A percentile compares a stretch with the other conserved stretches of the same genome.
These are phyloP conservation scores for Magallana ariakensis DNA, from an alignment of 1,140 invertebrate genomes.

Conservation along the genomic window DNA sequence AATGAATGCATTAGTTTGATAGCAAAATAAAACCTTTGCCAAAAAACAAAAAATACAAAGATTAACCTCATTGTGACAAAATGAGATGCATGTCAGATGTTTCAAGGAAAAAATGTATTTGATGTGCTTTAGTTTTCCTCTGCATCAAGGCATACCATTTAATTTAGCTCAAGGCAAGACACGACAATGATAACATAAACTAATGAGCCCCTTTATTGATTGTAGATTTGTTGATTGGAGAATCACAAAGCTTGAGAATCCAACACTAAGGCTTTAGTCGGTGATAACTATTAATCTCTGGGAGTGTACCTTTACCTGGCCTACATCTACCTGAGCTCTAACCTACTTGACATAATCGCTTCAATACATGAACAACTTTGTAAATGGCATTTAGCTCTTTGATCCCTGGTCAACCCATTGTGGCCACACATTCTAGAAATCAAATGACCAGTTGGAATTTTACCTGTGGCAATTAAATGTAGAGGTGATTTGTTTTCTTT, in stretches of 20 bases:
- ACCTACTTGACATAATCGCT: neutral
- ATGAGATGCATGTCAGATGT: neutral
- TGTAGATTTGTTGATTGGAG: neutral
- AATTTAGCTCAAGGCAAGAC: neutral
- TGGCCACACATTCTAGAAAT: neutral
- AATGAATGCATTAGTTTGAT: no score
- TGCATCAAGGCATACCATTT: neutral
- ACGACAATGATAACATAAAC: neutral
- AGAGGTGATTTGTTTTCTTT: neutral
- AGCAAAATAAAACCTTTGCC: no score
- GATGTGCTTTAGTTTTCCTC: neutral
- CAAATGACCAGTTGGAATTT: neutral
- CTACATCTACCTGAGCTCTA: neutral
- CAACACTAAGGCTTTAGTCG: neutral
- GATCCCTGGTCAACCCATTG: neutral
- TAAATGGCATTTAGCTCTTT: constrained; percentile 11
- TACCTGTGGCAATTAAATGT: neutral
- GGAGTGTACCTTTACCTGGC: neutral
- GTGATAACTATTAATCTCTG: constrained; percentile 9
- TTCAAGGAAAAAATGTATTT: neutral
- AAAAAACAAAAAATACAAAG: neutral
- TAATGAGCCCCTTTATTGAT: neutral
- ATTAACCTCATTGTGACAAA: neutral
- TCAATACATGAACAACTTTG: neutral
- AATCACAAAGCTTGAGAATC: neutral